Conservation (phyloP, 1,140 invertebrate species). For the Drosophila seguyi region DNA sequence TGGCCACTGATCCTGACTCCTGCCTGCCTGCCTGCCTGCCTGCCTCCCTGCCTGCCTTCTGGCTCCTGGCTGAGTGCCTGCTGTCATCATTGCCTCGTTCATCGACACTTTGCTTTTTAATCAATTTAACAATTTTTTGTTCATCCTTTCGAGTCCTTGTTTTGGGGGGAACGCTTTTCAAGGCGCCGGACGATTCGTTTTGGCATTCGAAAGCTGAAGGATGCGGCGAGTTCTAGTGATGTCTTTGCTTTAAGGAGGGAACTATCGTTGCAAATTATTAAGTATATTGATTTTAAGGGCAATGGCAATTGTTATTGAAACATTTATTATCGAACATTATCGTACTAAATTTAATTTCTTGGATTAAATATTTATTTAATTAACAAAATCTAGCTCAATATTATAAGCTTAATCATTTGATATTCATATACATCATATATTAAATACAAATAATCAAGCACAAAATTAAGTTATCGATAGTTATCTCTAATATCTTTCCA, state of each 20-base stretch:
- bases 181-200: conserved; percentile 29
- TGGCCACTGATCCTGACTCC: conserved; percentile 33
- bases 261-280: background rate
- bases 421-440: background rate
- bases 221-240: background rate
- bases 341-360: background rate
- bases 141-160: conserved; percentile 30
- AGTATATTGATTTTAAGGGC: too few relatives aligned
- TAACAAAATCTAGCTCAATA: background rate
- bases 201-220: conserved; percentile 22
- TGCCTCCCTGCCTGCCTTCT: conserved; percentile 12
- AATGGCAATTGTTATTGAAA: background rate
- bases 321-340: background rate
- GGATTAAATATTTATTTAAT: background rate
- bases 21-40: conserved; percentile 17
- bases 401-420: background rate
- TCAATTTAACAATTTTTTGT: conserved; percentile 81
- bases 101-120: conserved; percentile 84
- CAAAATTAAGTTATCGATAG: too few relatives aligned
- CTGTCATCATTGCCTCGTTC: conserved; percentile 82
- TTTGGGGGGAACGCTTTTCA: conserved; percentile 25
- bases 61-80: conserved; percentile 45
- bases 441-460: background rate
- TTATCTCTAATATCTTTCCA: too few relatives aligned
- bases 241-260: background rate